A percentile compares a stretch with the other conserved stretches of the same genome.
These are phyloP conservation scores for Dolichotis patagonum DNA, from an alignment of 2,113 vertebrate genomes.

Conservation along the genomic window DNA sequence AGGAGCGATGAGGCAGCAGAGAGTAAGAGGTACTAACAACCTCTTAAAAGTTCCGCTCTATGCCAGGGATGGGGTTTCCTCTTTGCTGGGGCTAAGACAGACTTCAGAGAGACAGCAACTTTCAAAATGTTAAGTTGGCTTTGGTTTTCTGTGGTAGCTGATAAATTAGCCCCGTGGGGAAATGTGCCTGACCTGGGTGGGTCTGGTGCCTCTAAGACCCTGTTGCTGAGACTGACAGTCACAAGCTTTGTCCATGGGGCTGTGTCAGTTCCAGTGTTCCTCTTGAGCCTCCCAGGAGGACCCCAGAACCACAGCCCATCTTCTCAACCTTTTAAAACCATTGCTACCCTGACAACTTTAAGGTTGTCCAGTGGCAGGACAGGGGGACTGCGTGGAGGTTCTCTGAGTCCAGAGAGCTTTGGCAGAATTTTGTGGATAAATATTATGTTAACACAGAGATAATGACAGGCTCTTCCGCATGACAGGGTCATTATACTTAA, in stretches of 20 bases:
- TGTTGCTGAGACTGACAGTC: neutral
- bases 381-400: neutral
- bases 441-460: slow-evolving; percentile 77
- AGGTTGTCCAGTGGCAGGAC: neutral
- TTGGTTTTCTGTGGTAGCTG: neutral
- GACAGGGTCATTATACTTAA: slow-evolving; percentile 84
- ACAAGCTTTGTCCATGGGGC: neutral
- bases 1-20: neutral
- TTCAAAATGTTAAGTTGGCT: neutral
- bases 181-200: neutral
- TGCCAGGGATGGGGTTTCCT: neutral
- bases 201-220: neutral
- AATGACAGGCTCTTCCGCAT: slow-evolving; percentile 83
- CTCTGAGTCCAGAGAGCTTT: slow-evolving; percentile 68
- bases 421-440: slow-evolving; percentile 74
- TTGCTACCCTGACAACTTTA: neutral
- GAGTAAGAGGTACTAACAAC: neutral
- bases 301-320: neutral
- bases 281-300: neutral
- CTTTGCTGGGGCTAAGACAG: neutral
- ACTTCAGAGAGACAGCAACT: neutral
- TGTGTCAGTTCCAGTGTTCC: neutral
- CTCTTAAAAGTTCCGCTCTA: neutral
- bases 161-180: neutral
- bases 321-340: slow-evolving; percentile 42